These are phyloP conservation scores for Cercocebus atys DNA, from an alignment of 2,113 vertebrate species.

Conservation along the genomic window DNA sequence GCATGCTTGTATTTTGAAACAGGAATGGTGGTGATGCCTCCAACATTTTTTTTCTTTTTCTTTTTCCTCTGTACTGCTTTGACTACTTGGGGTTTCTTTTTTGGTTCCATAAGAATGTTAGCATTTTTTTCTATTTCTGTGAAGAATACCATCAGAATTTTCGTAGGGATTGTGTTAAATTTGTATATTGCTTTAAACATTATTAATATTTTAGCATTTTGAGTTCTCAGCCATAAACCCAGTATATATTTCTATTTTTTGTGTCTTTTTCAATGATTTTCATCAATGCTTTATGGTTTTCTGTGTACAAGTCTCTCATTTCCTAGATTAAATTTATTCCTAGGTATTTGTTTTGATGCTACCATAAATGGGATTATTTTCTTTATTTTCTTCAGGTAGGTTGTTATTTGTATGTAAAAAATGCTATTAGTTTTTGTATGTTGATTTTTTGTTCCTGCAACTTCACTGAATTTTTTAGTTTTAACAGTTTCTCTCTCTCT, in stretches of 20 bases:
- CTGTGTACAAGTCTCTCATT: neutral
- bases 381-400: neutral
- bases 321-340: neutral
- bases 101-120: no score
- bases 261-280: neutral
- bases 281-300: neutral
- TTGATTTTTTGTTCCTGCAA: neutral
- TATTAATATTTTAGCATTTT: neutral
- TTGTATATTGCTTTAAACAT: neutral
- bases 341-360: neutral
- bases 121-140: no score
- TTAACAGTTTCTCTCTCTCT: neutral
- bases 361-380: neutral
- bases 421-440: neutral
- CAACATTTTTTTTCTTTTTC: neutral
- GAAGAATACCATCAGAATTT: neutral
- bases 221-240: neutral
- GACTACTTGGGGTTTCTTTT: neutral
- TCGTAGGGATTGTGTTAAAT: neutral
- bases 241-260: neutral
- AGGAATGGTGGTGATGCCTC: neutral
- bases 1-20: neutral
- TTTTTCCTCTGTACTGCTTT: neutral
- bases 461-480: neutral
- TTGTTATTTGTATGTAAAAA: neutral